These are phyloP conservation scores for Silurus aristotelis DNA, from an alignment of 2,797 vertebrate genomes.

Conservation along the genomic window DNA sequence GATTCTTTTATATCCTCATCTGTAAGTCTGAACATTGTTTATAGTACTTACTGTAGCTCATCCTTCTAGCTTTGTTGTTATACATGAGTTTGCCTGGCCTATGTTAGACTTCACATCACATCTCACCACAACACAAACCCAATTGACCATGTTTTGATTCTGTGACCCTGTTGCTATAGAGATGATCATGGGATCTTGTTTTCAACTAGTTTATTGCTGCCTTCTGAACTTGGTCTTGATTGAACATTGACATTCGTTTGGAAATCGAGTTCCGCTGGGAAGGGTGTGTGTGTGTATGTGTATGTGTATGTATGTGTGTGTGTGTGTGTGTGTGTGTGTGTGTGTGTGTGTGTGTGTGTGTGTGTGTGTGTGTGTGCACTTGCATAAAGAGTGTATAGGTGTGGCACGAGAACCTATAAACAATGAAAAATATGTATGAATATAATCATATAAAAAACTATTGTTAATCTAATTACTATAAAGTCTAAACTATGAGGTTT, in stretches of 20 bases:
- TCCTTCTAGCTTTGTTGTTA: background rate
- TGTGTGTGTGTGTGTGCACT: background rate
- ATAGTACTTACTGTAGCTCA: too few species aligned
- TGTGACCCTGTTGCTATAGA: constrained; percentile 31
- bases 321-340: background rate
- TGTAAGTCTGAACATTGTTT: background rate
- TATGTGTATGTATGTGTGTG: too few species aligned
- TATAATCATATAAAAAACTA: background rate
- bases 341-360: background rate
- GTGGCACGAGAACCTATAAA: background rate
- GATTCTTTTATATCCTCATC: background rate
- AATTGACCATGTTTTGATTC: background rate
- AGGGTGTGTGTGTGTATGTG: background rate
- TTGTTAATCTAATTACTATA: background rate
- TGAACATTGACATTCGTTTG: background rate
- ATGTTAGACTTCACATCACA: background rate
- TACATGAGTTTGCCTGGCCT: constrained; percentile 1
- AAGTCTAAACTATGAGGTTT: background rate
- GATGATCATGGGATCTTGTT: background rate
- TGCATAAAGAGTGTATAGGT: background rate
- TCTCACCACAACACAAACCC: background rate
- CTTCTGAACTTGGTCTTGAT: constrained; percentile 23
- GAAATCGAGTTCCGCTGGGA: background rate
- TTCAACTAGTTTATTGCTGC: background rate
- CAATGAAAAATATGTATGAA: background rate